Evolutionary conservation across 2,113 vertebrate genomes (phyloP), one percentile per base, ranked within the genome.

Genomic region (Alligator mississippiensis): DNA sequence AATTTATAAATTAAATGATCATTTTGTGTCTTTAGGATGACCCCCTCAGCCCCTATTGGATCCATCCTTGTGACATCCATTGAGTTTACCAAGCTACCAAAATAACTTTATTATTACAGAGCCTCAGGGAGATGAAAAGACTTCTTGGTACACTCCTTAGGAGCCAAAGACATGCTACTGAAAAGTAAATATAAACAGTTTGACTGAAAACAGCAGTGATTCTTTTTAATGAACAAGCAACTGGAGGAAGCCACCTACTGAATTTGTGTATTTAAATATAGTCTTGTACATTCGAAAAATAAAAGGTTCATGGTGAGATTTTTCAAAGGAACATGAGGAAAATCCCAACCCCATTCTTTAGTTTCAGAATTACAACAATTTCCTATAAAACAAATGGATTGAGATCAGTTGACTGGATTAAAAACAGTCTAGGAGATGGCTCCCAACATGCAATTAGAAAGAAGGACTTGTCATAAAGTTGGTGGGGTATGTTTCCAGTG

Each of bases 181-280:
- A 89, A 68, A 2, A 12, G 24, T 80, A 94, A 93, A 90, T 93
- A 92, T 19, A 84, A 87, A 83, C 38, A 95, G 59, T 60, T 80
- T 95, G 66, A 76, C 80, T 84, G 84, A 89, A 89, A 91, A 86
- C 80, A 94, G 57, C 2, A 1, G 38, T 34, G 70, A 17, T 38
- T n/a, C 6, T 17, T 57, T 85, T 85, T 63, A 94, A 90, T 54
- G 84, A 30, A 76, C 89, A 96, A 94, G 88, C 30, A 92, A 79
- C 22, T 16, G 9, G 63, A 92, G 82, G 61, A 90, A 97, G 57
- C 47, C 89, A 27, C 60, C 63, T 34, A 80, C 74, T 94, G 24
- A 21, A 88, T 64, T 80, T 64, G 0, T 0, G 74, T 62, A 91
- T 77, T 83, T 95, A 94, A 96, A 93, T 87, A 88, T 2, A 96